Base-by-base conservation (phyloP, 1,140 invertebrate genomes). In the Callitettix versicolor region DNA sequence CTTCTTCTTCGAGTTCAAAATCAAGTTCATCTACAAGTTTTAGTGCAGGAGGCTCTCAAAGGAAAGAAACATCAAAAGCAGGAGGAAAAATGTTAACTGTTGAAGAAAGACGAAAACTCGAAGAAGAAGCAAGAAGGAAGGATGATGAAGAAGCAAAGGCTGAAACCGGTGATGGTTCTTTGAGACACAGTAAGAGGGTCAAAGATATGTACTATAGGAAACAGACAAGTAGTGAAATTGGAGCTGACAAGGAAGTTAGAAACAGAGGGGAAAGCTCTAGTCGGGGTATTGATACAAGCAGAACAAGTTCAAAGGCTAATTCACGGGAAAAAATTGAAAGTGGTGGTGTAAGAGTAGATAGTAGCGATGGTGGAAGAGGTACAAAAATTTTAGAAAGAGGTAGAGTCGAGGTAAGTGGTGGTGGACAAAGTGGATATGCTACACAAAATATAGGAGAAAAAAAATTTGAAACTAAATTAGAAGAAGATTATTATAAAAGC, bases 1-100 rank as follows among this genome's bases (percentile, higher is more conserved):
- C 30, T 26, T 86, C 82, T 55, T 87, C 84, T 55, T 87, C 81
- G 26, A 82, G 76, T 65, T 84, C 80, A 12, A 80, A 80, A 46
- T 79, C 78, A 12, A 76, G 78, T 21, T 77, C 78, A 26, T 75
- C 74, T 30, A 73, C 75, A 20, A 55, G 24, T 0, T 56, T 33
- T 3, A 17, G n/a, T 14, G 55, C 55, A n/a, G 55, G 47, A 30
- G 53, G 57, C 26, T 53, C 53, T 17, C 9, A 20, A n/a, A 14
- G 43, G 1, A 33, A 40, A 56, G 33, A 40, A 30, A 53, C 38
- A 43, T 7, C 22, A 2, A 42, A 42, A 2, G 18, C 30, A 9
- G 30, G 42, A 18, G 43, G 40, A 33, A 18, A 21, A 9, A 17
- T 26, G 2, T n/a, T 62, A n/a, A 52, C 56, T 24, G 49, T 50